These are phyloP conservation scores for Diglossa cyanea DNA, from an alignment of 2,797 vertebrate genomes.

Conservation along the genomic window DNA sequence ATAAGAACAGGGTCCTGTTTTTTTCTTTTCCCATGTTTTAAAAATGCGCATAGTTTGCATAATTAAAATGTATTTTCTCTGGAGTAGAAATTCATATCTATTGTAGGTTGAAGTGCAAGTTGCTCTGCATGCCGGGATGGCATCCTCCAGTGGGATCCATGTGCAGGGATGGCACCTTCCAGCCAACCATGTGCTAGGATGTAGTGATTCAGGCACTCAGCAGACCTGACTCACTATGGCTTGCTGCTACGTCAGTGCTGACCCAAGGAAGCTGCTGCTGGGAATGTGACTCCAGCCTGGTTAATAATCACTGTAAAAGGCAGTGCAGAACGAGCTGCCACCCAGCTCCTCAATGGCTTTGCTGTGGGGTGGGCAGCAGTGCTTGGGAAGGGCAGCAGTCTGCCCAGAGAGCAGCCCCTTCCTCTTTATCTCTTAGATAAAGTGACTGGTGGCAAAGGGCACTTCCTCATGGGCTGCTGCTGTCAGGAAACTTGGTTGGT, in stretches of 20 bases:
- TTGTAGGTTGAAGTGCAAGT: background rate
- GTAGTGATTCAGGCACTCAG: background rate
- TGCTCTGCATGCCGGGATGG: background rate
- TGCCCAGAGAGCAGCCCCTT: background rate
- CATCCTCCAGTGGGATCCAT: rapidly evolving
- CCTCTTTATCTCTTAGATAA: background rate
- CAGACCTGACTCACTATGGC: background rate
- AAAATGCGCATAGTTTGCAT: conserved; percentile 38
- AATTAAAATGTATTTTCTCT: conserved; percentile 1
- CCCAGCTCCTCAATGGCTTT: background rate
- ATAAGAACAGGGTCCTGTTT: conserved; percentile 6
- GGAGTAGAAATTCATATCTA: background rate
- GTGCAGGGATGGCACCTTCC: background rate
- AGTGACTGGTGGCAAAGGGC: background rate
- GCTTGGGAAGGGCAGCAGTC: background rate
- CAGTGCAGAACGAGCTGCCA: background rate
- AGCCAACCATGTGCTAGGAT: background rate
- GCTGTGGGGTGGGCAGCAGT: background rate
- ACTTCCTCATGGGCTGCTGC: background rate
- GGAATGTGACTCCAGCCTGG: background rate
- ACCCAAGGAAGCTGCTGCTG: background rate
- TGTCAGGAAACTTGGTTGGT: rapidly evolving
- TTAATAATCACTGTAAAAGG: background rate
- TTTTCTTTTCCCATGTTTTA: background rate
- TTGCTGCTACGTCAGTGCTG: background rate